Conservation (phyloP, 2,888 invertebrate species). For the Syrphus vitripennis region DNA sequence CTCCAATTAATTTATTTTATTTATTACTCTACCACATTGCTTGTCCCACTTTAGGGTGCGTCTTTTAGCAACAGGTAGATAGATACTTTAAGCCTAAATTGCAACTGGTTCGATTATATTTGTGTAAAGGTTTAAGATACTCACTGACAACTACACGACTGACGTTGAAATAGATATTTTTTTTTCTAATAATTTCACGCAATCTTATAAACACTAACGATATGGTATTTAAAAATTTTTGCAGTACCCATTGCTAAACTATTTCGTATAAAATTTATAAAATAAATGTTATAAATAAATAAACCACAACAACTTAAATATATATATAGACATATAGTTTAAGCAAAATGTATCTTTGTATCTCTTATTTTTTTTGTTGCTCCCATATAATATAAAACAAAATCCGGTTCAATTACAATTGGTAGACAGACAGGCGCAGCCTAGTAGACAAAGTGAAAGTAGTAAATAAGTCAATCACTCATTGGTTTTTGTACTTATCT, state of each 20-base stretch:
- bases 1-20: background rate
- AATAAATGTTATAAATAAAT: conserved; percentile 6
- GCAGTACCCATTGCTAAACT: background rate
- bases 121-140: conserved; percentile 1
- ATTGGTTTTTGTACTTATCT: conserved; percentile 44
- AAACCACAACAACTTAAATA: background rate
- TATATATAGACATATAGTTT: background rate
- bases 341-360: conserved; percentile 34
- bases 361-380: conserved; percentile 15
- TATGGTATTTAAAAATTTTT: conserved; percentile 50
- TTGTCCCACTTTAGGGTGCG: background rate
- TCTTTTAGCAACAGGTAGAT: conserved; percentile 24
- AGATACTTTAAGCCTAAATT: background rate
- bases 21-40: background rate
- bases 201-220: conserved; percentile 32
- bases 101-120: conserved; percentile 42
- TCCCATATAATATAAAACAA: conserved; percentile 62
- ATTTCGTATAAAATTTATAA: conserved; percentile 12
- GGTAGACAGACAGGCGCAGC: conserved; percentile 68
- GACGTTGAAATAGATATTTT: conserved; percentile 11
- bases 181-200: conserved; percentile 32
- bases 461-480: conserved; percentile 69
- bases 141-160: background rate
- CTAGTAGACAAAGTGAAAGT: conserved; percentile 66
- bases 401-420: conserved; percentile 69